These are phyloP conservation scores for Caenorhabditis sinica DNA, from an alignment of 2,888 invertebrate species.

Conservation along the genomic window DNA sequence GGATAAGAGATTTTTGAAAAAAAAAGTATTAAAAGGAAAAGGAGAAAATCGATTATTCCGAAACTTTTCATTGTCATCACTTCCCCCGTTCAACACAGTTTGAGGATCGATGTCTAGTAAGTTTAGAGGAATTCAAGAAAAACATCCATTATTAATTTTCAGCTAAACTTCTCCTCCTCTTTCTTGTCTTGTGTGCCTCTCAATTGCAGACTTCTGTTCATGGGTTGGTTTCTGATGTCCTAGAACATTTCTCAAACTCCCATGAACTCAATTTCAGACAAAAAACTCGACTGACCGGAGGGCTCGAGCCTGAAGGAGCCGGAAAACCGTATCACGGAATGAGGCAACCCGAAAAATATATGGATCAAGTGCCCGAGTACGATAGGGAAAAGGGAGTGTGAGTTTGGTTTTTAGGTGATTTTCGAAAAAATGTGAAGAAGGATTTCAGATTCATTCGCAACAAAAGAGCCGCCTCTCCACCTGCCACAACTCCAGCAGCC, in stretches of 20 bases:
- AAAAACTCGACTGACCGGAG: background rate
- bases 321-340: conserved; percentile 24
- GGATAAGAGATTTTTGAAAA: background rate
- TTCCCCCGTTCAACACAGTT: conserved; percentile 2
- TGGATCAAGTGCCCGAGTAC: conserved; percentile 44
- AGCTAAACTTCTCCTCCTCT: conserved; percentile 52
- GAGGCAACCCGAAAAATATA: background rate
- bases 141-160: background rate
- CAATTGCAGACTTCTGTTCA: conserved; percentile 31
- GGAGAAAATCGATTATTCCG: conserved; percentile 3
- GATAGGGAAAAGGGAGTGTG: conserved; percentile 39
- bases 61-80: background rate
- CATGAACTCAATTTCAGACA: conserved; percentile 17
- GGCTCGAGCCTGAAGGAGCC: background rate
- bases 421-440: background rate
- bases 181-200: conserved; percentile 37
- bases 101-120: conserved; percentile 41
- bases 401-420: conserved; percentile 1
- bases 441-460: conserved; percentile 36
- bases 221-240: conserved; percentile 10
- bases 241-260: background rate
- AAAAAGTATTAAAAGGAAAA: too few relatives aligned
- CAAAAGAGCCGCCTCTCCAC: conserved; percentile 20
- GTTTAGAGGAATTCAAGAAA: background rate
- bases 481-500: background rate